Conservation (phyloP, 2,797 vertebrate genomes). For the Sphaeramia orbicularis region DNA sequence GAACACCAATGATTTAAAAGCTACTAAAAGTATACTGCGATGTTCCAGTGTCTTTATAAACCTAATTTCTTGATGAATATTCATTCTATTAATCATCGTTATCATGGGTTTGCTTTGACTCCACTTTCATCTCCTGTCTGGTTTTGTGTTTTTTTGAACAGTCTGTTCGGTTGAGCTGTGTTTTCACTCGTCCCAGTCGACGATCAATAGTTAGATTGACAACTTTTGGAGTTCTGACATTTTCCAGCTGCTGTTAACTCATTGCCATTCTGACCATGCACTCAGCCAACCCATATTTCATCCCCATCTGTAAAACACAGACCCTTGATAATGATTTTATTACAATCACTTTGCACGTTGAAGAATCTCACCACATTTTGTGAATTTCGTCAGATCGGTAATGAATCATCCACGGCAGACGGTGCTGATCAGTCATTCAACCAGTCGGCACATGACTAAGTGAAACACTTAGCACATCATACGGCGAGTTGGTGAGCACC, state of each 20-base stretch:
- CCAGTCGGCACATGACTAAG: conserved; percentile 30
- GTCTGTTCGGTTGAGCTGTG: neutral
- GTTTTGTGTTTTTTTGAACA: no score
- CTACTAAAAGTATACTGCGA: no score
- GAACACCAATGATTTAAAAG: no score
- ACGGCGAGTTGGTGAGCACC: conserved; percentile 57
- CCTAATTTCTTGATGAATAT: no score
- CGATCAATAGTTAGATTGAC: conserved; percentile 34
- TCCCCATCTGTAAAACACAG: neutral
- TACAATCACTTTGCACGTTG: neutral
- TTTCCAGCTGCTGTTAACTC: neutral
- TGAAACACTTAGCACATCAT: conserved; percentile 56
- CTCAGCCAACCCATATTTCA: neutral
- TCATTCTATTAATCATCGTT: no score
- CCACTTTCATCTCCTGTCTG: neutral
- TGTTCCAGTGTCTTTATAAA: no score
- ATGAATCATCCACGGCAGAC: neutral
- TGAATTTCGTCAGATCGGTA: neutral
- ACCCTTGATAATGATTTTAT: neutral
- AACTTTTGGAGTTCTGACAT: conserved; percentile 9
- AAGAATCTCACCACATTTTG: neutral
- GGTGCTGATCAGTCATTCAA: conserved; percentile 11
- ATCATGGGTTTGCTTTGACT: no score
- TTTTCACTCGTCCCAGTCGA: neutral
- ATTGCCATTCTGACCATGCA: conserved; percentile 2